Evolutionary conservation across 1,140 invertebrate genomes (phyloP), one percentile per base, ranked within the genome.

Genomic region (Solenopsis fugax): DNA sequence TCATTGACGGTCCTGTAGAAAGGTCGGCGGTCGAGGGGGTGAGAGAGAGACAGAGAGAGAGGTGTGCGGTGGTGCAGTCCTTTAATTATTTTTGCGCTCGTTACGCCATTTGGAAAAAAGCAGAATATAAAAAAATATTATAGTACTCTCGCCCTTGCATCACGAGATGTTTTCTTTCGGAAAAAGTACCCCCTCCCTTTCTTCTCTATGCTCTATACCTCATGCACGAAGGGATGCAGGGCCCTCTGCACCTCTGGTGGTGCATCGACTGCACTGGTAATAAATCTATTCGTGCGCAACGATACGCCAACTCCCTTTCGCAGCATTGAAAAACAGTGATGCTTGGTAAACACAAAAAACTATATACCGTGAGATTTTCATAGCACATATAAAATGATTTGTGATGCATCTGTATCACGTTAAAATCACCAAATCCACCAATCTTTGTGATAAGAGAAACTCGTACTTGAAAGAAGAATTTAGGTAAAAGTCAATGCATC

Each of bases 61-160:
- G 29, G 29, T 29, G 29, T 2, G 29, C 13, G 56, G 60, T 76
- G 41, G 34, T 52, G n/a, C n/a, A 29, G 29, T 4, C 12, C 4
- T 84, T 75, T 75, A 73, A 84, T 84, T 84, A 75, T 84, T 84
- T 73, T 84, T 45, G 41, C 18, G 54, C 69, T 82, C 37, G 69
- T 84, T 73, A 84, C 2, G n/a, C 12, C 52, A 24, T 60, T 60
- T 60, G 54, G 2, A 37, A 72, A 24, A 73, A 82, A 72, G 4
- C n/a, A 34, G 5, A 1, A 18, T 21, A 6, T 72, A 73, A 84
- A 73, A 73, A 84, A 62, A 62, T 1, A 29, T 84, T n/a, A 75
- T 75, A 10, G 18, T 41, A 54, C 45, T 52, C 24, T 1, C 37
- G 50, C 24, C 72, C 10, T 48, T 48, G 80, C 48, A 50, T 78